Percentiles rank a stretch among this genome's conserved stretches.
phyloP scores from a whole-genome alignment of 2,797 vertebrate genomes.

The Macropodus opercularis region DNA sequence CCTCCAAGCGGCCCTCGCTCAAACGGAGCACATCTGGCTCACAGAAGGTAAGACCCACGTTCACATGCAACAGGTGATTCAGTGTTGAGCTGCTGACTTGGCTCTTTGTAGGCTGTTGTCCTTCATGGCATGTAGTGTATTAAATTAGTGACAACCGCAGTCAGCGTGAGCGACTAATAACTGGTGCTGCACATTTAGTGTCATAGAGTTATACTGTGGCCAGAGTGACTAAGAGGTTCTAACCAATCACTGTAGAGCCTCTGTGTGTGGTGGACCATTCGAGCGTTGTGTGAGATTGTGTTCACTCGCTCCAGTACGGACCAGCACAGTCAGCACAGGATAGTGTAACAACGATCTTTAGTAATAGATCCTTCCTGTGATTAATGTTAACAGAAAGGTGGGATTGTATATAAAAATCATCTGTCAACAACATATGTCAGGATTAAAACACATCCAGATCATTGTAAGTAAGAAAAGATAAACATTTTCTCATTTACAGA shows the following conservation, averaged over 20 bases:
- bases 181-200: slow-evolving; percentile 8
- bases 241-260: slow-evolving; percentile 29
- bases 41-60: slow-evolving; percentile 89
- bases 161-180: neutral
- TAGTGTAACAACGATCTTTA: slow-evolving; percentile 78
- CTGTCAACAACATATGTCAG: no score
- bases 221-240: neutral
- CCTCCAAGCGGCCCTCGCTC: slow-evolving; percentile 89
- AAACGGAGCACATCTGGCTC: slow-evolving; percentile 91
- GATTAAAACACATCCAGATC: no score
- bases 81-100: neutral
- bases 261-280: slow-evolving; percentile 7
- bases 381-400: no score
- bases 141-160: neutral
- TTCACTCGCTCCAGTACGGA: slow-evolving; percentile 61
- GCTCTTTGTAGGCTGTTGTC: neutral
- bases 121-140: neutral
- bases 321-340: slow-evolving; percentile 77
- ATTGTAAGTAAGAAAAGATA: no score
- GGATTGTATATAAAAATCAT: no score
- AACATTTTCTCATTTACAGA: no score
- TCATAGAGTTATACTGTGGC: slow-evolving; percentile 21
- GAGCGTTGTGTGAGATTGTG: no score
- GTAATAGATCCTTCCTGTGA: no score
- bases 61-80: slow-evolving; percentile 43